Evolutionary conservation across 2,888 invertebrate genomes (phyloP), one percentile per base, ranked within the genome.

Genomic region (Sinohyriopsis cumingii): DNA sequence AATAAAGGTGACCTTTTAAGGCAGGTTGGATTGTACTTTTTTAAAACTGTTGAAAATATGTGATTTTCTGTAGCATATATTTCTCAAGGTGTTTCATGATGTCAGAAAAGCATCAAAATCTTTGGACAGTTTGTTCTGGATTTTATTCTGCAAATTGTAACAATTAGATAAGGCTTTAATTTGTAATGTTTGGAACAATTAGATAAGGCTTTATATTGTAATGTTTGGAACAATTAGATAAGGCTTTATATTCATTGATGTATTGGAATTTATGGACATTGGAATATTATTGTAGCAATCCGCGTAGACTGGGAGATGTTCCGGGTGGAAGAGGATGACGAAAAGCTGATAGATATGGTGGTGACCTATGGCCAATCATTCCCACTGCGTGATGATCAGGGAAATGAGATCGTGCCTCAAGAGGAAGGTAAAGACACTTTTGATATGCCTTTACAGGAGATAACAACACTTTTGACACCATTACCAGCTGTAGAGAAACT

Each of bases 291-390:
- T 70, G 12, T 78, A 89, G 89, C 88, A 78, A 81, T 89, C 22
- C 79, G 89, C 12, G 71, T 89, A 33, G 89, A 89, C 79, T 89
- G 89, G 89, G 78, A 85, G 65, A 78, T 83, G 12, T 89, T 77
- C 67, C 85, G 85, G 56, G 28, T 80, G 3, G 76, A 73, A 5
- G 70, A 80, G 2, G 77, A 75, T 18, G 84, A 86, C 55, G 59
- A 79, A 7, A 85, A 88, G 65, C 72, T 88, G 25, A 70, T 89
- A 53, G 89, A 89, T 72, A 71, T 89, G 33, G 78, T 86, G 12
- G 74, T 87, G 3, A 77, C 79, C 20, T 89, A 76, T 74, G 87
- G 87, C 18, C 76, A 81, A 53, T 68, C 84, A 9, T 89, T 89
- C 73, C 89, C 89, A 12, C 76, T 72, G 22, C 70, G 71, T 53